Evolutionary conservation across 2,888 invertebrate genomes (phyloP).

Genomic region (Unio pictorum): DNA sequence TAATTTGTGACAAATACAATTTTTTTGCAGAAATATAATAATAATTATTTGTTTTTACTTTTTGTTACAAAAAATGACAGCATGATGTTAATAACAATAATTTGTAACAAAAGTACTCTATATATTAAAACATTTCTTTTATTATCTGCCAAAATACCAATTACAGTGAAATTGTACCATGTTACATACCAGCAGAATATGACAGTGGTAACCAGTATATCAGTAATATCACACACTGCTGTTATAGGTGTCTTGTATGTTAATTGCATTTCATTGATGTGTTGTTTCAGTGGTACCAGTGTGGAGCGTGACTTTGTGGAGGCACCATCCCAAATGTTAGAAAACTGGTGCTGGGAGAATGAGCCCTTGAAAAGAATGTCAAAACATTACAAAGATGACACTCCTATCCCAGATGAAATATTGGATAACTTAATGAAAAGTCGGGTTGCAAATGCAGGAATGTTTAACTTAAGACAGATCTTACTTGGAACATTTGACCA

Average conservation of each 20-base stretch:
- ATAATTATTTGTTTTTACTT: too few species aligned
- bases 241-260: background rate
- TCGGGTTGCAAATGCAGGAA: conserved; percentile 72
- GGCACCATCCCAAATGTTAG: conserved; percentile 74
- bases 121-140: too few species aligned
- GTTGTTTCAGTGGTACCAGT: conserved; percentile 68
- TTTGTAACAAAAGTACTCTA: too few species aligned
- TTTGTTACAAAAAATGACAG: too few species aligned
- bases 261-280: background rate
- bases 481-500: conserved; percentile 73
- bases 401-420: conserved; percentile 71
- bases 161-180: too few species aligned
- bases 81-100: too few species aligned
- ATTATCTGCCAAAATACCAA: too few species aligned
- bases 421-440: conserved; percentile 71
- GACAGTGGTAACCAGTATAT: background rate
- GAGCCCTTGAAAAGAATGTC: conserved; percentile 73
- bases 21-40: too few species aligned
- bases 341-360: conserved; percentile 75
- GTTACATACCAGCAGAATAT: background rate
- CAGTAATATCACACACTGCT: too few species aligned
- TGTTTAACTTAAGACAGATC: conserved; percentile 73
- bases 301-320: conserved; percentile 75
- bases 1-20: too few species aligned
- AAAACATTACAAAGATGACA: conserved; percentile 70